phyloP scores from a whole-genome alignment of 1,140 invertebrate species.

The Thalassaphorura encarpata region DNA sequence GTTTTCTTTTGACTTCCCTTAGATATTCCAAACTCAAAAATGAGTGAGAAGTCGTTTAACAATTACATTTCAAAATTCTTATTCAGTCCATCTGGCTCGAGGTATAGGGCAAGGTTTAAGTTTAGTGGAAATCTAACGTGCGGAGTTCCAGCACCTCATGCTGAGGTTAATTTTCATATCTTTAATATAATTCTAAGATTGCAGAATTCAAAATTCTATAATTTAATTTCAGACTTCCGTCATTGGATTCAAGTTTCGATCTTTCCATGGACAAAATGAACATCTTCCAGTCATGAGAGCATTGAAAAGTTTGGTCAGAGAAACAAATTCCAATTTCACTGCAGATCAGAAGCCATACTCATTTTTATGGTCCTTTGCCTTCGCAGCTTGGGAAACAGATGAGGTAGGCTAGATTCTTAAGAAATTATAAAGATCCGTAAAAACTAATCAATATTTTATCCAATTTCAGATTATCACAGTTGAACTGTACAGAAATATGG shows the following conservation, averaged over 20 bases:
- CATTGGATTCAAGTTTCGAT: slow-evolving; percentile 50
- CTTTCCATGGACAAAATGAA: slow-evolving; percentile 49
- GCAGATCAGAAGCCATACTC: slow-evolving; percentile 47
- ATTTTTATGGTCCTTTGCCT: slow-evolving; percentile 57
- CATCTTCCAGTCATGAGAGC: slow-evolving; percentile 64
- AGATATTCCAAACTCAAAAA: slow-evolving; percentile 42
- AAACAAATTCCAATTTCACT: slow-evolving; percentile 48
- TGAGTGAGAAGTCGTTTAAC: slow-evolving; percentile 47
- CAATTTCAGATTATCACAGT: slow-evolving; percentile 48
- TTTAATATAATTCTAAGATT: too few species aligned
- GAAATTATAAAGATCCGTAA: background rate
- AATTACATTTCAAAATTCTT: slow-evolving; percentile 58
- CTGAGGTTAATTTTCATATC: slow-evolving; percentile 45
- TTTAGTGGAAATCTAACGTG: slow-evolving; percentile 51
- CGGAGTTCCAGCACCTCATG: slow-evolving; percentile 45
- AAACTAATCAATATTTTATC: background rate
- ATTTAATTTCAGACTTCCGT: slow-evolving; percentile 37
- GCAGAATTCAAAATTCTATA: too few species aligned
- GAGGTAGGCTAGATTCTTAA: slow-evolving; percentile 42
- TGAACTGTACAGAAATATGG: slow-evolving; percentile 68
- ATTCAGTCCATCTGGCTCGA: slow-evolving; percentile 54
- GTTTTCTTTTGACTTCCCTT: slow-evolving; percentile 25
- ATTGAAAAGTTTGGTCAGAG: slow-evolving; percentile 46
- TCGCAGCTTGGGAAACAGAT: slow-evolving; percentile 64
- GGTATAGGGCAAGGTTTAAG: slow-evolving; percentile 55